Evolutionary conservation across 2,888 invertebrate species (phyloP).

Genomic region (Psococerastis gibbosa): DNA sequence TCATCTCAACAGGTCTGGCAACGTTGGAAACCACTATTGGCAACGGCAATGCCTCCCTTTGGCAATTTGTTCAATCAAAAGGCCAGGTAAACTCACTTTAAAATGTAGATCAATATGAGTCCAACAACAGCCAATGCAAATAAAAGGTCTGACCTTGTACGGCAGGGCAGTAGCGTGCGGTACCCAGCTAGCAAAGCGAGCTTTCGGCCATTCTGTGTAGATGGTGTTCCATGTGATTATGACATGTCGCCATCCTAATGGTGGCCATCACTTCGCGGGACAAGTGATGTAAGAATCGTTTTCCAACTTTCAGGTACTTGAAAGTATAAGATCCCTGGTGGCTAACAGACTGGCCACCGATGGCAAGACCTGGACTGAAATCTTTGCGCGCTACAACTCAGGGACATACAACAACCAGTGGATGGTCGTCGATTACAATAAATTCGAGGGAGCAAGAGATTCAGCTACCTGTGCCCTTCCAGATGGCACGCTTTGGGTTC

Average conservation of each 20-base stretch:
- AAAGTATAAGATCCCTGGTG: constrained; percentile 42
- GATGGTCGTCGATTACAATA: constrained; percentile 48
- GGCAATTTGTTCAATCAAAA: constrained; percentile 31
- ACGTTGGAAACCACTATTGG: constrained; percentile 49
- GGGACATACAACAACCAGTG: constrained; percentile 63
- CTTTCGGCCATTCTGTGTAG: too few relatives aligned
- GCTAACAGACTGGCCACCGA: constrained; percentile 41
- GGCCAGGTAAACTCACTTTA: constrained; percentile 26
- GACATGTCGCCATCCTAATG: too few relatives aligned
- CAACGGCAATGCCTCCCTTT: constrained; percentile 40
- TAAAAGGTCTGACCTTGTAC: too few relatives aligned
- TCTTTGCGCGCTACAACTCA: constrained; percentile 41
- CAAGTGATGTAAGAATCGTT: too few relatives aligned
- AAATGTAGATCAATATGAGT: background rate
- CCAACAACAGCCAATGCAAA: too few relatives aligned
- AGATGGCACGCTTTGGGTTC: constrained; percentile 36
- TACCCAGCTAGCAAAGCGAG: too few relatives aligned
- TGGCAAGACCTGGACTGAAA: constrained; percentile 38
- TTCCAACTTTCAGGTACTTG: constrained; percentile 28
- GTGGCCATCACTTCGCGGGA: too few relatives aligned
- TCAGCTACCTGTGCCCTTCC: constrained; percentile 18
- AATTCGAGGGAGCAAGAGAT: constrained; percentile 30
- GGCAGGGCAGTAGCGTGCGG: too few relatives aligned
- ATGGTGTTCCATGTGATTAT: too few relatives aligned
- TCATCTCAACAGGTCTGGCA: constrained; percentile 37